Evolutionary conservation across 2,888 invertebrate species (phyloP).

Genomic region (Trichogramma evanescens): DNA sequence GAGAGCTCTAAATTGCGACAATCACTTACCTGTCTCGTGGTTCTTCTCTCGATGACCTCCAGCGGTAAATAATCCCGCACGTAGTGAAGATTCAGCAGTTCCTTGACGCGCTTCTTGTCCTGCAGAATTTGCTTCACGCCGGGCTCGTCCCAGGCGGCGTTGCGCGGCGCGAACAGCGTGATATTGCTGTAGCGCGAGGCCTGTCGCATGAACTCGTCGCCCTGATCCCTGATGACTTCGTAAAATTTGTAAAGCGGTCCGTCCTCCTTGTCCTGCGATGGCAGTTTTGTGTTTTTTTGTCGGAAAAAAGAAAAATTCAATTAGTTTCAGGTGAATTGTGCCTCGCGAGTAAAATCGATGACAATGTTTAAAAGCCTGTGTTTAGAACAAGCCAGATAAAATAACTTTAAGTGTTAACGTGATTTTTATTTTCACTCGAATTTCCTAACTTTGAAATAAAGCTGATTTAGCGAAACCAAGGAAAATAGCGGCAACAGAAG

Average conservation of each 20-base stretch:
- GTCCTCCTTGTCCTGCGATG: slow-evolving; percentile 60
- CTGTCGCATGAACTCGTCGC: slow-evolving; percentile 66
- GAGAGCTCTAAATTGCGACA: neutral
- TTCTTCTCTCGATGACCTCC: slow-evolving; percentile 63
- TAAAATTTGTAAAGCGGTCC: slow-evolving; percentile 77
- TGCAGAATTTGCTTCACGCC: slow-evolving; percentile 61
- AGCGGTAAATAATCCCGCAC: slow-evolving; percentile 69
- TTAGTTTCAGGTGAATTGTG: slow-evolving; percentile 4
- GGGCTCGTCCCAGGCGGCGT: slow-evolving; percentile 74
- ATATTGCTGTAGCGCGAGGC: slow-evolving; percentile 66
- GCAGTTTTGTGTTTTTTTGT: neutral
- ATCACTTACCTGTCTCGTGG: slow-evolving; percentile 59
- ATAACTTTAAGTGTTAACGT: too few relatives aligned
- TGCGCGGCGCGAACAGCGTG: slow-evolving; percentile 84
- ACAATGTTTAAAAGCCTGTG: neutral
- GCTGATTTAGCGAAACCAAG: too few relatives aligned
- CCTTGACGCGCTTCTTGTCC: slow-evolving; percentile 64
- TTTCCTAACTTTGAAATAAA: too few relatives aligned
- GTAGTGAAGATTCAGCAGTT: slow-evolving; percentile 76
- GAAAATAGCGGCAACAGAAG: neutral
- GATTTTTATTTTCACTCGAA: too few relatives aligned
- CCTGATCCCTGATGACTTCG: slow-evolving; percentile 71
- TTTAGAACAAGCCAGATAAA: too few relatives aligned
- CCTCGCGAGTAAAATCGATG: neutral
- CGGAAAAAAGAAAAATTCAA: slow-evolving; percentile 24